Base-by-base conservation (phyloP, 2,888 invertebrate genomes). In the Agonopterix alstromeriana region DNA sequence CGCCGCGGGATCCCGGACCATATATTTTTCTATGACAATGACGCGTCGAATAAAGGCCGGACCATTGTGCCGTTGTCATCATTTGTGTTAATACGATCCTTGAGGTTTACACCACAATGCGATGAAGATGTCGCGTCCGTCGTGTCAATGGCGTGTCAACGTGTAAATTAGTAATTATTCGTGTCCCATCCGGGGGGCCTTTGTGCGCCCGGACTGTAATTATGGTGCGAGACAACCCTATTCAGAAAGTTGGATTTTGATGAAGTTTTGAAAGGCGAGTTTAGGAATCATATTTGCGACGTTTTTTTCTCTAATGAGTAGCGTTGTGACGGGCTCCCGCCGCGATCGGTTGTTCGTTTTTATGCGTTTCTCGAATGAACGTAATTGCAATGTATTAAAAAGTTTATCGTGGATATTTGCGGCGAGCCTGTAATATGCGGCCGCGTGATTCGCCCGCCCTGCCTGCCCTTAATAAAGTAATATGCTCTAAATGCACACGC, bases 21-120 rank as follows among this genome's bases (percentile, higher is more conserved):
- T 82, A 84, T 80, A 85, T 83, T 83, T 82, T 74, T 82, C 87
- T 86, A 86, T 86, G 79, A 87, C 86, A 87, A 86, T 82, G 75
- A 77, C 69, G 67, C 71, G 67, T 58, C 72, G 77, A 68, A 83
- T 82, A 80, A 79, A 80, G 73, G 60, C 67, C 62, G 62, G 58
- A 58, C 77, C 65, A 82, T 87, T 85, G 80, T 87, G 57, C 67
- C 72, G 75, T 80, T 86, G 87, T 88, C 87, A 85, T 86, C 85
- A 79, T 84, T 82, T 81, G 81, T 86, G 86, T 86, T 87, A 86
- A 87, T 88, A 80, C 80, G 80, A 83, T 80, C 81, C 83, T 85
- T 83, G 86, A 87, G 87, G 86, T 86, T 88, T 85, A 72, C 77
- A 71, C 82, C 78, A 88, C 87, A 88, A 86, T 77, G 79, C 68